These are phyloP conservation scores for Villa cingulata DNA, from an alignment of 2,888 invertebrate species.

Conservation along the genomic window DNA sequence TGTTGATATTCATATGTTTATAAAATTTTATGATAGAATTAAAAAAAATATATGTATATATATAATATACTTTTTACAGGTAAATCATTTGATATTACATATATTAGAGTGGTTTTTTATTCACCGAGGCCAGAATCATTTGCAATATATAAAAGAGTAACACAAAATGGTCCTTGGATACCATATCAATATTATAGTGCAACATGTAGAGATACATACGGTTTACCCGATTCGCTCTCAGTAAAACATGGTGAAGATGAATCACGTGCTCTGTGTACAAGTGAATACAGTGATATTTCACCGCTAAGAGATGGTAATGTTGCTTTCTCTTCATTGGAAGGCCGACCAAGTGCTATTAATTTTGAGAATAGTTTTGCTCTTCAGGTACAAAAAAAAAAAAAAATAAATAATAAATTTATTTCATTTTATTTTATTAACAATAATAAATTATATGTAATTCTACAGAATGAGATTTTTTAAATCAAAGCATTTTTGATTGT, in stretches of 20 bases:
- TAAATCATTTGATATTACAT: slow-evolving; percentile 94
- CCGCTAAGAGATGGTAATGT: slow-evolving; percentile 90
- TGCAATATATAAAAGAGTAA: slow-evolving; percentile 78
- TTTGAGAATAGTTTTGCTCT: slow-evolving; percentile 83
- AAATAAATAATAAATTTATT: too few species aligned
- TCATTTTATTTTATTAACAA: too few species aligned
- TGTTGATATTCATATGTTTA: too few species aligned
- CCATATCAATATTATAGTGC: slow-evolving; percentile 89
- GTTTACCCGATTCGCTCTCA: slow-evolving; percentile 59
- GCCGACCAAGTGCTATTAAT: slow-evolving; percentile 80
- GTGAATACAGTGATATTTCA: slow-evolving; percentile 94
- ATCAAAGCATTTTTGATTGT: too few species aligned
- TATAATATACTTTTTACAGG: slow-evolving; percentile 45
- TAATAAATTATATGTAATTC: too few species aligned
- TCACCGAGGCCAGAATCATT: slow-evolving; percentile 96
- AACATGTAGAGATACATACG: slow-evolving; percentile 84
- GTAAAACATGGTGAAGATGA: slow-evolving; percentile 65
- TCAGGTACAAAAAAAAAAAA: slow-evolving; percentile 49
- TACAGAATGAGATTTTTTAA: too few species aligned
- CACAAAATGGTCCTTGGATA: slow-evolving; percentile 67
- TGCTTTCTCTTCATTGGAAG: slow-evolving; percentile 88
- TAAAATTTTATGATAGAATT: too few species aligned
- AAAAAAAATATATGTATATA: too few species aligned
- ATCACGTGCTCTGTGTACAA: slow-evolving; percentile 91
- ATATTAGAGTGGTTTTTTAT: slow-evolving; percentile 84